These are phyloP conservation scores for Parnassius apollo DNA, from an alignment of 2,888 invertebrate species.

Conservation along the genomic window DNA sequence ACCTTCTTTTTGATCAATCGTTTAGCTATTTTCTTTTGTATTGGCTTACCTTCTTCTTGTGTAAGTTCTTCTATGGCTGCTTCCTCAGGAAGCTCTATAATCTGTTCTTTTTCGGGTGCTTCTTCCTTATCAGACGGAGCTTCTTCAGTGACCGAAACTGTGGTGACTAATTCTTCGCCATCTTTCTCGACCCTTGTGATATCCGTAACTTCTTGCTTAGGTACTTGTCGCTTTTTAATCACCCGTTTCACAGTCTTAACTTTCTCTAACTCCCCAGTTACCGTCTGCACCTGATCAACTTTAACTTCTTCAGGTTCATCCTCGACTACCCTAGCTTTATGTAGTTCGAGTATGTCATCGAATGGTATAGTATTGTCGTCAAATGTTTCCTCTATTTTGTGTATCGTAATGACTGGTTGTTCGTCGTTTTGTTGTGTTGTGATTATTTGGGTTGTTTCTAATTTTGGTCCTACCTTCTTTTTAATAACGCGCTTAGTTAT, in stretches of 20 bases:
- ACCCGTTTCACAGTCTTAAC: slow-evolving; percentile 31
- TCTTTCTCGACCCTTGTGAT: slow-evolving; percentile 31
- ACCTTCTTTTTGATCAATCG: slow-evolving; percentile 31
- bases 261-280: slow-evolving; percentile 20
- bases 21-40: background rate
- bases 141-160: slow-evolving; percentile 34
- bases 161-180: slow-evolving; percentile 39
- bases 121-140: slow-evolving; percentile 19
- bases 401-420: slow-evolving; percentile 38
- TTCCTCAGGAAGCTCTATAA: background rate
- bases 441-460: slow-evolving; percentile 32
- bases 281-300: slow-evolving; percentile 17
- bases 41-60: background rate
- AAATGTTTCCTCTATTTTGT: slow-evolving; percentile 35
- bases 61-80: background rate
- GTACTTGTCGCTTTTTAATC: slow-evolving; percentile 47
- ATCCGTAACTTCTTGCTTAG: slow-evolving; percentile 32
- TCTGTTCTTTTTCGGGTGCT: slow-evolving; percentile 28
- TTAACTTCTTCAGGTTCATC: slow-evolving; percentile 31
- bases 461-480: too few relatives aligned
- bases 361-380: slow-evolving; percentile 36
- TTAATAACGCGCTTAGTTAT: too few relatives aligned
- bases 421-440: slow-evolving; percentile 25
- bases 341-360: slow-evolving; percentile 26
- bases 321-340: slow-evolving; percentile 16